These are phyloP conservation scores for Neosilurus mollespiculum DNA, from an alignment of 2,797 vertebrate species.

Conservation along the genomic window DNA sequence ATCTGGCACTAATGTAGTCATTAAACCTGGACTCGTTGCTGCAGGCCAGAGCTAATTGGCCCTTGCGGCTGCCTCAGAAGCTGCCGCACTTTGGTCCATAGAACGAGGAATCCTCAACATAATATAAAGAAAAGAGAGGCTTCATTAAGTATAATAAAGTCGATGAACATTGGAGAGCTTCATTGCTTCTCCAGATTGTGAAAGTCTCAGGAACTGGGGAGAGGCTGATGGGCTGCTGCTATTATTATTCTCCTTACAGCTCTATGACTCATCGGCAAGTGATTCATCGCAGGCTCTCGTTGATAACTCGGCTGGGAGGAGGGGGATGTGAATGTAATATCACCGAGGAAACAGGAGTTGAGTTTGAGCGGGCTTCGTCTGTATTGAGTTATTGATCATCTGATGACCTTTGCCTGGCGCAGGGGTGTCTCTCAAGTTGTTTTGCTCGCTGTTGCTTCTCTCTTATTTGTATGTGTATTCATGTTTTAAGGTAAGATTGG, in stretches of 20 bases:
- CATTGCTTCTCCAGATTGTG: not conserved
- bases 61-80: conserved; percentile 28
- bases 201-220: conserved; percentile 25
- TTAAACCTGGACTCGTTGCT: conserved; percentile 75
- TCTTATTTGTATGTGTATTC: not conserved
- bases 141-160: conserved; percentile 20
- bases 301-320: conserved; percentile 49
- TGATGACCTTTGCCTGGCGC: conserved; percentile 31
- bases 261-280: conserved; percentile 60
- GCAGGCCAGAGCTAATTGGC: conserved; percentile 62
- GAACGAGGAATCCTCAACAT: not conserved
- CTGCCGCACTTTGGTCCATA: not conserved
- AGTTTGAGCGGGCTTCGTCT: conserved; percentile 30
- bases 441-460: conserved; percentile 17
- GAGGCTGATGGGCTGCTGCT: conserved; percentile 43
- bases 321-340: conserved; percentile 35
- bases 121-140: not conserved
- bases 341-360: conserved; percentile 42
- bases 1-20: conserved; percentile 54
- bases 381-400: conserved; percentile 44
- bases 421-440: not conserved
- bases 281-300: conserved; percentile 57
- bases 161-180: conserved; percentile 12
- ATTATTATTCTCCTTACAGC: conserved; percentile 58
- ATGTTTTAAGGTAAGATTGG: not conserved